Evolutionary conservation across 2,797 vertebrate genomes (phyloP).

Genomic region (Sebastes baramenuke): DNA sequence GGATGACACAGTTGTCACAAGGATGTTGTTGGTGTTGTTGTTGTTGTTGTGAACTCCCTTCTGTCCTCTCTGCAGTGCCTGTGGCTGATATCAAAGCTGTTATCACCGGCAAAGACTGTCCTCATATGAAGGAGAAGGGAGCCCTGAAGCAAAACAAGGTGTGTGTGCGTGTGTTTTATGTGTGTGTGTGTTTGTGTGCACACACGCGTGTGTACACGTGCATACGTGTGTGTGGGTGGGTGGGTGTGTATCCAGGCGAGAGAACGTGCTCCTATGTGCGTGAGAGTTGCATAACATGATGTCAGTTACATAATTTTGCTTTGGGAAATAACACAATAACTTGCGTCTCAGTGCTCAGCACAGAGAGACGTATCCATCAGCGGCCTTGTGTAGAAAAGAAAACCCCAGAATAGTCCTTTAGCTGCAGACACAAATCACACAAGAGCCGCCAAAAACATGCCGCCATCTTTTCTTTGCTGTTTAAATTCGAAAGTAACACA

Average conservation of each 20-base stretch:
- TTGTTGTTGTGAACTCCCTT: slow-evolving; percentile 39
- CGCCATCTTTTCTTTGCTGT: slow-evolving; percentile 14
- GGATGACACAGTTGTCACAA: slow-evolving; percentile 31
- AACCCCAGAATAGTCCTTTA: slow-evolving; percentile 21
- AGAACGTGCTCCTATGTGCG: slow-evolving; percentile 31
- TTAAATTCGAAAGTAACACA: slow-evolving; percentile 22
- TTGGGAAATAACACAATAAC: slow-evolving; percentile 59
- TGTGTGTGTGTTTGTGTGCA: neutral
- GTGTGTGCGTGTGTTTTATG: slow-evolving; percentile 34
- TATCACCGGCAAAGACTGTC: slow-evolving; percentile 98
- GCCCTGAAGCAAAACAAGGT: slow-evolving; percentile 99
- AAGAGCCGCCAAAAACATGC: neutral
- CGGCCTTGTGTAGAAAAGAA: neutral
- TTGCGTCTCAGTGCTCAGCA: slow-evolving; percentile 10
- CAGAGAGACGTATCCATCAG: slow-evolving; percentile 5
- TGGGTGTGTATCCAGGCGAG: slow-evolving; percentile 51
- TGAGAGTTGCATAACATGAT: slow-evolving; percentile 59
- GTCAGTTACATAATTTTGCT: slow-evolving; percentile 66
- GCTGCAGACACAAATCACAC: neutral
- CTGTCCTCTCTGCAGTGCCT: slow-evolving; percentile 87
- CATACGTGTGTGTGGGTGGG: slow-evolving; percentile 8
- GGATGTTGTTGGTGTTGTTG: slow-evolving; percentile 28
- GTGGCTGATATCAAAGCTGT: slow-evolving; percentile 99
- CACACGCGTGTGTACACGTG: slow-evolving; percentile 1
- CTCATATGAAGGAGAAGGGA: slow-evolving; percentile 99